phyloP scores from a whole-genome alignment of 2,797 vertebrate genomes.

The Toxotes lorentzi region DNA sequence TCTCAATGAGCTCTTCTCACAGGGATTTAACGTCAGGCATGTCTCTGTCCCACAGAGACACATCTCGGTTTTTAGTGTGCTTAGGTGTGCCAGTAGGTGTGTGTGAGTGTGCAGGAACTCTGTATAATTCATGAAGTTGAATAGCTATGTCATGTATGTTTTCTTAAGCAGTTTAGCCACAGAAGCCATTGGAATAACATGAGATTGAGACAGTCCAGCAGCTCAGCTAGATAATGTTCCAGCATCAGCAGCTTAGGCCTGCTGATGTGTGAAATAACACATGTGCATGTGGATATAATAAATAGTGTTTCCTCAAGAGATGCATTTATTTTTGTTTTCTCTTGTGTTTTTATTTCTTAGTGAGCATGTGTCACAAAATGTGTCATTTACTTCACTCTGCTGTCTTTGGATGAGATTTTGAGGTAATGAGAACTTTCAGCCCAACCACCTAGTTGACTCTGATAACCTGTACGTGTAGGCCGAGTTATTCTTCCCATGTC shows the following conservation, averaged over 20 bases:
- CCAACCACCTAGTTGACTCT: background rate
- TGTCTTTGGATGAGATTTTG: background rate
- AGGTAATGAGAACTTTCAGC: background rate
- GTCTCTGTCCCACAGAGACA: constrained; percentile 19
- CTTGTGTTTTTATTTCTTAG: background rate
- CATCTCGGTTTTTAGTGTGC: constrained; percentile 35
- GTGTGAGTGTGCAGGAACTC: constrained; percentile 28
- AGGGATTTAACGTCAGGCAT: constrained; percentile 41
- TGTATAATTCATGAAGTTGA: constrained; percentile 67
- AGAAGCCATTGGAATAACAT: constrained; percentile 32
- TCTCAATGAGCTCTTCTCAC: constrained; percentile 46
- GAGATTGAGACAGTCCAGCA: constrained; percentile 37
- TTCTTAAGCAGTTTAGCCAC: constrained; percentile 60
- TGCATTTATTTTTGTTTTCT: constrained; percentile 24
- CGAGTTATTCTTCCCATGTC: background rate
- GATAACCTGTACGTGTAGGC: background rate
- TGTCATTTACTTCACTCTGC: background rate
- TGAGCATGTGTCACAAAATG: background rate
- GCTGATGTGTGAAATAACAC: constrained; percentile 75
- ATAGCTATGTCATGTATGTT: constrained; percentile 61
- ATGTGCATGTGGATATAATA: constrained; percentile 45
- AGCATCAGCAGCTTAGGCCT: constrained; percentile 55
- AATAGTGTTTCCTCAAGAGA: constrained; percentile 18
- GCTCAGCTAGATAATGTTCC: constrained; percentile 43
- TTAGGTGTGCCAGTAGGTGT: constrained; percentile 26